Evolutionary conservation across 2,113 vertebrate species (phyloP).

Genomic region (Phalacrocorax carbo): DNA sequence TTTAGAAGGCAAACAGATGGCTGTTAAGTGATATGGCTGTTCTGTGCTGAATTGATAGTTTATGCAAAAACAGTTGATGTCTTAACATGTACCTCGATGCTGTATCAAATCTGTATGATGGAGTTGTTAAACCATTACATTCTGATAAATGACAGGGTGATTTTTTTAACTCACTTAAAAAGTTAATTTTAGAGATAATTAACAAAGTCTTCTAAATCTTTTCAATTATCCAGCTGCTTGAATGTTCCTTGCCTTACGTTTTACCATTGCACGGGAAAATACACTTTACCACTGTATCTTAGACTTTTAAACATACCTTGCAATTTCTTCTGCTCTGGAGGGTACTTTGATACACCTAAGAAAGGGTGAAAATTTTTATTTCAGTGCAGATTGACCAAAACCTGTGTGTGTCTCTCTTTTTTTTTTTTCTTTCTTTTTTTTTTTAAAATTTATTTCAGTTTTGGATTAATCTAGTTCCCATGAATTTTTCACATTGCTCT

Average conservation of each 20-base stretch:
- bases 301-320: background rate
- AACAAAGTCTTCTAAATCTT: background rate
- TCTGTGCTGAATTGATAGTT: background rate
- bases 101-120: background rate
- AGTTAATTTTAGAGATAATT: background rate
- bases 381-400: background rate
- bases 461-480: background rate
- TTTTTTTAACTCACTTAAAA: background rate
- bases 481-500: background rate
- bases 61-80: background rate
- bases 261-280: background rate
- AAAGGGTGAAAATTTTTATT: background rate
- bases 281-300: background rate
- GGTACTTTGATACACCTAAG: background rate
- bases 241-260: background rate
- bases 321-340: background rate
- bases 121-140: background rate
- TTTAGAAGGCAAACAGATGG: background rate
- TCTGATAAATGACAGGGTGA: background rate
- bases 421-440: rapidly evolving
- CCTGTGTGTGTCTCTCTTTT: background rate
- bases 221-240: background rate
- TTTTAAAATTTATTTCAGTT: background rate
- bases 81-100: background rate
- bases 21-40: background rate